Percentiles rank a stretch among this genome's conserved stretches.
Conservation (phyloP, 1,140 invertebrate species). For the Maconellicoccus hirsutus region DNA sequence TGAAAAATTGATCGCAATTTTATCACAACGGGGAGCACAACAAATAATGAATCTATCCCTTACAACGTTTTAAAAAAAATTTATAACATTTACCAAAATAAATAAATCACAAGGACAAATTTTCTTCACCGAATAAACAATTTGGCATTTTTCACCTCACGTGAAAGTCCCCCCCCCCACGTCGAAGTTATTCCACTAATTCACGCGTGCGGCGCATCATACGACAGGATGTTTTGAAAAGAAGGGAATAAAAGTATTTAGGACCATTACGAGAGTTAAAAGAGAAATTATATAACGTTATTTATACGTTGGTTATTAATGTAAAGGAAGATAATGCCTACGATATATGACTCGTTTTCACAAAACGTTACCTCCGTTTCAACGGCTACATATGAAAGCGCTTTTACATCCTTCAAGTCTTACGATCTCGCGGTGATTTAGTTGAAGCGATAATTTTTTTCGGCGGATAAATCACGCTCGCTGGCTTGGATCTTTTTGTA, state of each 20-base stretch:
- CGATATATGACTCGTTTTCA: constrained; percentile 3
- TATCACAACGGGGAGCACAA: no score
- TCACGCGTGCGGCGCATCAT: background rate
- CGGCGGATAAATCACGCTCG: background rate
- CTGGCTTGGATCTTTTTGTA: background rate
- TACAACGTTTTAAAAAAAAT: no score
- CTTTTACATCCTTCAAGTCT: background rate
- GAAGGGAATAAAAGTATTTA: background rate
- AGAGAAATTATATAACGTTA: constrained; percentile 9
- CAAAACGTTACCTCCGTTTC: constrained; percentile 1
- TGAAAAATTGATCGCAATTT: no score
- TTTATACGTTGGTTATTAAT: constrained; percentile 3
- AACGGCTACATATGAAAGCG: background rate
- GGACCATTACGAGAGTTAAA: background rate
- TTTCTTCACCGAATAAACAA: no score
- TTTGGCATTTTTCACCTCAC: no score
- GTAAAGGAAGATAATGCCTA: constrained; percentile 8
- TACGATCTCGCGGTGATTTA: background rate
- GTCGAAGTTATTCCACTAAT: no score
- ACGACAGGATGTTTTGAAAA: background rate
- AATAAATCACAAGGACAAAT: no score
- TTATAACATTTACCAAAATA: no score
- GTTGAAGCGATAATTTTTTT: background rate
- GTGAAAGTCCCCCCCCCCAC: no score
- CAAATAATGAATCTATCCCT: no score